Evolutionary conservation across 1,140 invertebrate species (phyloP).

Genomic region (Pogonognathellus flavescens): DNA sequence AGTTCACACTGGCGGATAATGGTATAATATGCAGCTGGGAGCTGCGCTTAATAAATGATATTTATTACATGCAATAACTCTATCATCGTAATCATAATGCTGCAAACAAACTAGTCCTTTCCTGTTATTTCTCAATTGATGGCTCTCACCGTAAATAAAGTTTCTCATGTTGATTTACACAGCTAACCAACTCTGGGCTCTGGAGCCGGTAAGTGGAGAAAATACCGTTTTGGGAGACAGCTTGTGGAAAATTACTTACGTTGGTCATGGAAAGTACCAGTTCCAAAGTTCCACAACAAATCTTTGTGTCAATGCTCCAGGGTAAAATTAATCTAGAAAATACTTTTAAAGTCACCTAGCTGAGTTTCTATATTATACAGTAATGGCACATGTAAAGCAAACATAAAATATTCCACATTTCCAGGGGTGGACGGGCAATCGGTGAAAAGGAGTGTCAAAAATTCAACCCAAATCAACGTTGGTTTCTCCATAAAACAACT

Average conservation of each 20-base stretch:
- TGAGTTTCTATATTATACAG: too few species aligned
- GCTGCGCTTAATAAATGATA: too few species aligned
- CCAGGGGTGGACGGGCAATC: background rate
- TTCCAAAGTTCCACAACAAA: background rate
- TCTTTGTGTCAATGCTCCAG: conserved; percentile 25
- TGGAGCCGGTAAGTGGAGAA: conserved; percentile 36
- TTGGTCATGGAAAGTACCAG: conserved; percentile 30
- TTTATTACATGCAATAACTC: background rate
- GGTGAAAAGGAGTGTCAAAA: conserved; percentile 15
- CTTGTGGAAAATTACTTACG: conserved; percentile 37
- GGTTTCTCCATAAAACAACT: background rate
- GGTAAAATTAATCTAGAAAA: too few species aligned
- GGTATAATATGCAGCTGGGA: background rate
- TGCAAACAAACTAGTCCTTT: background rate
- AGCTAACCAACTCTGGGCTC: conserved; percentile 31
- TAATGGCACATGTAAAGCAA: too few species aligned
- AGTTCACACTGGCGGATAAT: conserved; percentile 12
- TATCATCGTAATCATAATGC: background rate
- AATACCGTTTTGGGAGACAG: conserved; percentile 38
- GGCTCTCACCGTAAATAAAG: background rate
- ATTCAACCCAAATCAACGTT: conserved; percentile 8
- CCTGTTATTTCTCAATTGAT: background rate
- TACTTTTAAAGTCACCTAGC: too few species aligned
- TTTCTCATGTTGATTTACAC: background rate
- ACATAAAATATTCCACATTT: background rate